Conservation (phyloP, 1,140 invertebrate species). For the Zaprionus africanus region DNA sequence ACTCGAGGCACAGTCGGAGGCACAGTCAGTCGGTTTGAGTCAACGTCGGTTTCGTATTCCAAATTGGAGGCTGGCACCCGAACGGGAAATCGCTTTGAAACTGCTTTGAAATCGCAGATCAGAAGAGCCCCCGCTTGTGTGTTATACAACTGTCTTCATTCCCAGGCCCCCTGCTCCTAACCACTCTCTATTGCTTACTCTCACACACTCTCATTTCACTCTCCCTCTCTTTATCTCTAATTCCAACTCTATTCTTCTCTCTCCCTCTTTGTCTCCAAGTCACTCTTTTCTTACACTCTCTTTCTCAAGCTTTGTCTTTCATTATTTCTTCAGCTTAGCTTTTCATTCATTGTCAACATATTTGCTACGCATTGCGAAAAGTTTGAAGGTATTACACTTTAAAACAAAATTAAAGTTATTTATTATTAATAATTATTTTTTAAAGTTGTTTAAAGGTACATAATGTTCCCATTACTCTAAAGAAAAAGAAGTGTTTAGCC, state of each 20-base stretch:
- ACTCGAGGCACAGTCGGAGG: conserved; percentile 25
- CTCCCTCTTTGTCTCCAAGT: neutral
- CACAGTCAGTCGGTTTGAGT: conserved; percentile 1
- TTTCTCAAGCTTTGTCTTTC: neutral
- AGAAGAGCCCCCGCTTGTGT: conserved; percentile 14
- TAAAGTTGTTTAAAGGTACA: no score
- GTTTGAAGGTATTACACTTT: neutral
- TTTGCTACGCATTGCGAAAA: neutral
- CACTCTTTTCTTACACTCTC: neutral
- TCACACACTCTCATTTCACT: neutral
- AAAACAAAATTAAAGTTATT: neutral
- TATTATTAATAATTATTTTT: no score
- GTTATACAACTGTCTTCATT: conserved; percentile 40
- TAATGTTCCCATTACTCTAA: no score
- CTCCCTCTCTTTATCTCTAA: neutral
- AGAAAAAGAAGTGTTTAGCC: no score
- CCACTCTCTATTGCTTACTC: neutral
- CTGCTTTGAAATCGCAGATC: conserved; percentile 21
- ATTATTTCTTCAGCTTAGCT: neutral
- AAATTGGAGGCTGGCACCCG: conserved; percentile 8
- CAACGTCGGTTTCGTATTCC: neutral
- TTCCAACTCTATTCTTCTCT: neutral
- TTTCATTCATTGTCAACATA: neutral
- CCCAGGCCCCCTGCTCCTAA: conserved; percentile 11
- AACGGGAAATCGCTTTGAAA: conserved; percentile 9